Evolutionary conservation across 2,113 vertebrate species (phyloP).

Genomic region (Panthera uncia): DNA sequence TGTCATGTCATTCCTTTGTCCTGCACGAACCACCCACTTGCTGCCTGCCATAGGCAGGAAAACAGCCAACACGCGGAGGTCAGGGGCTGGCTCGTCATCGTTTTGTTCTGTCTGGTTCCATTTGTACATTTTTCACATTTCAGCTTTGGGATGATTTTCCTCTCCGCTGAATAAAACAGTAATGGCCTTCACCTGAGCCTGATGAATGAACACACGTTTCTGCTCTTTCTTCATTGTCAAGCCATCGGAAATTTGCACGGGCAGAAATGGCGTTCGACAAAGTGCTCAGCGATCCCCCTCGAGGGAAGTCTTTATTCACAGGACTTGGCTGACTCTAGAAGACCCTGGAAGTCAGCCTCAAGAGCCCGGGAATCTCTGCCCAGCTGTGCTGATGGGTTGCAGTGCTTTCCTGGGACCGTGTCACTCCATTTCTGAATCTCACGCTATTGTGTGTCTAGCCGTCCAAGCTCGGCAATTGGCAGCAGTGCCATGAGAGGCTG

Average conservation of each 20-base stretch:
- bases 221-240: neutral
- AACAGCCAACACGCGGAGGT: rapidly evolving
- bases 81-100: neutral
- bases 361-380: neutral
- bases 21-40: neutral
- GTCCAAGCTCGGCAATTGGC: neutral
- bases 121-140: neutral
- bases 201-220: neutral
- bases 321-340: neutral
- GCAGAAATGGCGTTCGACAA: neutral
- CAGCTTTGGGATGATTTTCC: neutral
- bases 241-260: neutral
- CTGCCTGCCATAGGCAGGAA: neutral
- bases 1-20: neutral
- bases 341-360: neutral
- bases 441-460: neutral
- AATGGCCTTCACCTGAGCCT: neutral
- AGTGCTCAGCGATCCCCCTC: rapidly evolving
- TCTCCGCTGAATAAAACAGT: neutral
- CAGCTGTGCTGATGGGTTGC: neutral
- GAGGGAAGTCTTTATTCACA: too few relatives aligned
- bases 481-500: neutral
- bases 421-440: neutral
- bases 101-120: neutral
- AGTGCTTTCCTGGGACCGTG: rapidly evolving